phyloP scores from a whole-genome alignment of 2,888 invertebrate species.

The Epirrhoe alternata region DNA sequence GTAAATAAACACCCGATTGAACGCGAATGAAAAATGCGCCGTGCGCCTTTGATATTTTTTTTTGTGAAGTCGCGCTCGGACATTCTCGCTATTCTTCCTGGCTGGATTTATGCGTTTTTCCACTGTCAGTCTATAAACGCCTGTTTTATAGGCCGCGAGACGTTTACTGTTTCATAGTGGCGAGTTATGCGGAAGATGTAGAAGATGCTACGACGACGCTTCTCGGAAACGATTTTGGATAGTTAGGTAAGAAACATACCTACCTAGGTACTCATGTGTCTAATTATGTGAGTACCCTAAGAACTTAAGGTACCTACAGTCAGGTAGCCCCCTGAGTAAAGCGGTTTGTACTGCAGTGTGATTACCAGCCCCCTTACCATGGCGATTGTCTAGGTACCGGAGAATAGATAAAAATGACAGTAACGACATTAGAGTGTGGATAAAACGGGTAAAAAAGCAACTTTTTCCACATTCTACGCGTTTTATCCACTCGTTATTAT shows the following conservation, averaged over 20 bases:
- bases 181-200: constrained; percentile 72
- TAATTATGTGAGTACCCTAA: too few relatives aligned
- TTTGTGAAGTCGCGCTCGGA: constrained; percentile 72
- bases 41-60: constrained; percentile 74
- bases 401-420: too few relatives aligned
- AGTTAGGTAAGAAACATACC: neutral
- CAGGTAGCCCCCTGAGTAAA: too few relatives aligned
- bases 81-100: constrained; percentile 69
- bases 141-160: constrained; percentile 79
- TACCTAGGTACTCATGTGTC: neutral
- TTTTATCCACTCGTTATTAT: too few relatives aligned
- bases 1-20: constrained; percentile 78
- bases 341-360: too few relatives aligned
- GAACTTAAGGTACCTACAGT: neutral
- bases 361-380: too few relatives aligned
- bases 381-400: too few relatives aligned
- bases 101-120: constrained; percentile 76
- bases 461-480: too few relatives aligned
- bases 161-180: constrained; percentile 82
- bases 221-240: constrained; percentile 64
- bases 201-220: constrained; percentile 53
- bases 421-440: too few relatives aligned
- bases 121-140: constrained; percentile 79
- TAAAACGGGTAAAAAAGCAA: too few relatives aligned
- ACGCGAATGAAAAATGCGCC: constrained; percentile 73